phyloP scores from a whole-genome alignment of 1,140 invertebrate species.

The Drosophila asahinai region DNA sequence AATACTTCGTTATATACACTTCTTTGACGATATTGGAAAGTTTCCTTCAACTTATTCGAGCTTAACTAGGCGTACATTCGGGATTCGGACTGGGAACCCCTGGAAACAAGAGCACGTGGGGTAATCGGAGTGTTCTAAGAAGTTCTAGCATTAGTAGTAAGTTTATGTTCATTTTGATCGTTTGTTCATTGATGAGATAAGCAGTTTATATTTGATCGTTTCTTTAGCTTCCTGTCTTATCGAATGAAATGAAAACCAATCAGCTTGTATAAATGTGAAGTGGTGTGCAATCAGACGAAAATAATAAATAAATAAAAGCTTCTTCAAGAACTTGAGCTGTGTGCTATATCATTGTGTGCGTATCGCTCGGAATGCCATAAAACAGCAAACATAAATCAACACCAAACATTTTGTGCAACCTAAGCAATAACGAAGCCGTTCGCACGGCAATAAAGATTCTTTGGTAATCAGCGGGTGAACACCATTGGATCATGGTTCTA shows the following conservation, averaged over 20 bases:
- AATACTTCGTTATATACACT: constrained; percentile 25
- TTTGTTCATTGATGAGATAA: neutral
- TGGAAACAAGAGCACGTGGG: neutral
- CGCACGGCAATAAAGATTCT: neutral
- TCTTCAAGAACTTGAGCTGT: neutral
- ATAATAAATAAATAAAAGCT: neutral
- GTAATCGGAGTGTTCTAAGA: neutral
- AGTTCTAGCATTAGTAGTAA: neutral
- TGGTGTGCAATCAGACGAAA: constrained; percentile 9
- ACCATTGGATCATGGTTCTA: constrained; percentile 45
- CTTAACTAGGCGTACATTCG: constrained; percentile 4
- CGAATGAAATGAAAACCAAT: neutral
- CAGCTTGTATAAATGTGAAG: neutral
- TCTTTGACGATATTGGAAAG: neutral
- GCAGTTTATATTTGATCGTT: neutral
- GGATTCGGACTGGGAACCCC: neutral
- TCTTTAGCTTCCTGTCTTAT: neutral
- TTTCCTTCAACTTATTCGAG: constrained; percentile 2
- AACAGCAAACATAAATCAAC: neutral
- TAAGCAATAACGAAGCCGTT: neutral
- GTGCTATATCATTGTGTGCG: neutral
- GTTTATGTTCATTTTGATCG: constrained; percentile 2
- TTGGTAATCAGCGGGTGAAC: constrained; percentile 27
- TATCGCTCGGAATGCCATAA: neutral
- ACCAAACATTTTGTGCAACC: neutral